A percentile compares a stretch with the other conserved stretches of the same genome.
Conservation (phyloP, 2,797 vertebrate species). For the Knipowitschia caucasica region DNA sequence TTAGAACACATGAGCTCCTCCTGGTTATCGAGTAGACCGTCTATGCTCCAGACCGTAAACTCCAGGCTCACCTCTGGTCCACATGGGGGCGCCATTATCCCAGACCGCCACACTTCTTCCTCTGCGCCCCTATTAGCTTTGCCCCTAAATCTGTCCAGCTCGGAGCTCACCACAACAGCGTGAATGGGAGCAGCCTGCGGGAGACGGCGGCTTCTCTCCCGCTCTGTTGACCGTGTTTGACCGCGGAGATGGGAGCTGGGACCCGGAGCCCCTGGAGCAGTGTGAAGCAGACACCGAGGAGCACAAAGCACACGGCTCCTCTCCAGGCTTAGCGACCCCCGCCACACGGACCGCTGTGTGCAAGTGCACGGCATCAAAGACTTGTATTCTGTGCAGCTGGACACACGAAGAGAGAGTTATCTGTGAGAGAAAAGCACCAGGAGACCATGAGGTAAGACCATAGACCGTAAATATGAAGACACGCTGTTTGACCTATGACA, state of each 20-base stretch:
- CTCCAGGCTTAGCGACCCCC: slow-evolving; percentile 58
- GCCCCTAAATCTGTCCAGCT: slow-evolving; percentile 51
- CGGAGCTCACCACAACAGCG: slow-evolving; percentile 65
- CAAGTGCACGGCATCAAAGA: no score
- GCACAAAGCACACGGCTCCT: slow-evolving; percentile 65
- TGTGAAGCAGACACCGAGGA: slow-evolving; percentile 51
- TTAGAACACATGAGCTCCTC: no score
- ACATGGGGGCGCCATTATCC: slow-evolving; percentile 68
- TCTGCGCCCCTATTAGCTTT: slow-evolving; percentile 47
- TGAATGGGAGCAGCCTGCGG: slow-evolving; percentile 71
- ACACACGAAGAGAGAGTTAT: neutral
- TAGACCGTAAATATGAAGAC: no score
- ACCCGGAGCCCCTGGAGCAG: slow-evolving; percentile 32
- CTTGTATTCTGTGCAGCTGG: neutral
- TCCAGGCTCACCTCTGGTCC: slow-evolving; percentile 45
- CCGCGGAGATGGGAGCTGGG: slow-evolving; percentile 70
- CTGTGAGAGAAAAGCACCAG: slow-evolving; percentile 36
- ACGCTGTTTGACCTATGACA: slow-evolving; percentile 63
- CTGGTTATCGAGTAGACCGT: neutral
- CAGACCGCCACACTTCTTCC: slow-evolving; percentile 33
- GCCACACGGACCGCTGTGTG: no score
- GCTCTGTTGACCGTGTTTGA: slow-evolving; percentile 50
- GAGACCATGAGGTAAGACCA: slow-evolving; percentile 82
- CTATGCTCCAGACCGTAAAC: no score
- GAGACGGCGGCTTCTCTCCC: slow-evolving; percentile 58